Percentiles rank a stretch among this genome's conserved stretches.
These are phyloP conservation scores for Monoplex corrugatus DNA, from an alignment of 2,888 invertebrate species.

Conservation along the genomic window DNA sequence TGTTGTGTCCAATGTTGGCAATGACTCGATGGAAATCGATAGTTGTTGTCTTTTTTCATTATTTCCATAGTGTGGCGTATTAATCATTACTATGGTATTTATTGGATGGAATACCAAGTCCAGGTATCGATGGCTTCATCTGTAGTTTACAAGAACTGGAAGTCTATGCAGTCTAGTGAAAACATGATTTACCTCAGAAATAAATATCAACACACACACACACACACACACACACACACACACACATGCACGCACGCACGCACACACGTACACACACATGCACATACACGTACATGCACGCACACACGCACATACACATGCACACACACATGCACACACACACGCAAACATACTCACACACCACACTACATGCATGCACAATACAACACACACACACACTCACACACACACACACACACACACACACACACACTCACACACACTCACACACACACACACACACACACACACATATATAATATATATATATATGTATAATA, in stretches of 20 bases:
- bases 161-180: too few relatives aligned
- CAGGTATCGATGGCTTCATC: too few relatives aligned
- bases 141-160: too few relatives aligned
- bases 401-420: neutral
- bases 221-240: neutral
- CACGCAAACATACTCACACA: neutral
- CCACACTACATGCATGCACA: neutral
- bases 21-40: too few relatives aligned
- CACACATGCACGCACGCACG: neutral
- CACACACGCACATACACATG: neutral
- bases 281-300: neutral
- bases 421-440: conserved; percentile 7
- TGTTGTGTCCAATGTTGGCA: too few relatives aligned
- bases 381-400: neutral
- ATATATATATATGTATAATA: neutral
- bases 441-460: neutral
- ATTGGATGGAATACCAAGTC: too few relatives aligned
- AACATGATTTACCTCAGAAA: too few relatives aligned
- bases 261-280: neutral
- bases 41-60: too few relatives aligned
- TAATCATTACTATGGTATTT: too few relatives aligned
- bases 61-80: too few relatives aligned
- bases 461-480: neutral
- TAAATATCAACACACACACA: too few relatives aligned
- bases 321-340: neutral